Conservation (phyloP, 2,113 vertebrate genomes). For the Paradoxurus hermaphroditus region DNA sequence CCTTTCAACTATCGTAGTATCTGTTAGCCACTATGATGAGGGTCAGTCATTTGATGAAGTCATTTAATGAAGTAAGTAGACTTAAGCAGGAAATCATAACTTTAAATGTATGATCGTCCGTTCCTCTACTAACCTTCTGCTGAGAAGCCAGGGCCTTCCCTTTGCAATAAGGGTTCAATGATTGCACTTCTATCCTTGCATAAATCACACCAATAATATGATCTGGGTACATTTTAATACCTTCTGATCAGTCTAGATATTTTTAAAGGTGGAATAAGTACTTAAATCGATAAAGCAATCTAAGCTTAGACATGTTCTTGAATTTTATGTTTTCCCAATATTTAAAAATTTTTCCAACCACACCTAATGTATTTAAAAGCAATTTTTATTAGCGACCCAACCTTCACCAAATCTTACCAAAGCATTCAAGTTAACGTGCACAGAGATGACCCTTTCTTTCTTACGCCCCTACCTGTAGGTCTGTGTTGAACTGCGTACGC, state of each 20-base stretch:
- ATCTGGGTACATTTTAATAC: not conserved
- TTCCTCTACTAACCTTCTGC: not conserved
- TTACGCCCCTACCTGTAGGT: not conserved
- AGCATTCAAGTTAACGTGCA: not conserved
- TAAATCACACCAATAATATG: not conserved
- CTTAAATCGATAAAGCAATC: not conserved
- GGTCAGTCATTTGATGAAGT: not conserved
- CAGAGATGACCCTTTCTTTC: not conserved
- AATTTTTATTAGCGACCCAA: not conserved
- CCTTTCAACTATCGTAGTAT: not conserved
- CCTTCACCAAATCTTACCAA: not conserved
- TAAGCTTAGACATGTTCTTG: not conserved
- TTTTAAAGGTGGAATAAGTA: not conserved
- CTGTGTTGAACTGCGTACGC: not conserved
- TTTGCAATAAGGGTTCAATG: not conserved
- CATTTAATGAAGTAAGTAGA: not conserved
- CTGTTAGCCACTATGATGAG: not conserved
- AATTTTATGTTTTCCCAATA: not conserved
- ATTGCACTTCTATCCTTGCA: not conserved
- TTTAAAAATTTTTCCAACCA: conserved; percentile 6
- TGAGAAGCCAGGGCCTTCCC: not conserved
- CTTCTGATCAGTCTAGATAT: not conserved
- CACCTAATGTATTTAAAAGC: not conserved
- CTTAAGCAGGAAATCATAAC: not conserved
- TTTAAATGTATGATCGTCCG: too few relatives aligned